Evolutionary conservation across 2,797 vertebrate genomes (phyloP), one percentile per base, ranked within the genome.

Genomic region (Okamejei kenojei): DNA sequence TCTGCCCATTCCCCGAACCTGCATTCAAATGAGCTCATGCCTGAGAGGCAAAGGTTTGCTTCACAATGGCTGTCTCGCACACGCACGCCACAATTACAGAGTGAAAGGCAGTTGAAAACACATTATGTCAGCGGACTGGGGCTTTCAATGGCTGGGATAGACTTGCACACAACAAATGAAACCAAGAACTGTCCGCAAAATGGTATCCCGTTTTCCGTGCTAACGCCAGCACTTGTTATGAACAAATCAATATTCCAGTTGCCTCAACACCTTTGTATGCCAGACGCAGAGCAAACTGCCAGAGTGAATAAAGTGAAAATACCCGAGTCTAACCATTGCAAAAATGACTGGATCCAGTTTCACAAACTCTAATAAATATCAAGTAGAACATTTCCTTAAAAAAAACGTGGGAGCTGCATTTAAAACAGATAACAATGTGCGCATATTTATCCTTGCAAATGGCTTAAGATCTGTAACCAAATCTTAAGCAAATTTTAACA

Each of bases 21-120:
- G 32, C 90, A 54, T 38, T 91, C 90, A 91, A 91, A 91, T 91
- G 7, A 91, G 90, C 90, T 74, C 21, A 74, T 91, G 90, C 90
- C 90, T 74, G 23, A 19, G 8, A 68, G 90, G 90, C 68, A 91
- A 74, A 91, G 90, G 90, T 91, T 91, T 91, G 90, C 38, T 91
- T 45, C 90, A 91, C 90, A 91, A 91, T 91, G 90, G 90, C 90
- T 61, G 68, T 91, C 90, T 74, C 90, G 65, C 90, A 91, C 90
- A 91, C 88, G 32, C 68, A 73, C 90, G 23, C 65, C 68, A 29
- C 90, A 91, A 91, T 32, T 32, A 32, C 84, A 35, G 35, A 74
- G 68, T 54, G 32, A 74, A 91, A 91, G 90, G 65, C 90, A 15
- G 21, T 38, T 45, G 88, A 26, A 91, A 74, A 91, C 68, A 73